Conservation (phyloP, 1,140 invertebrate species). For the Megalopta genalis region DNA sequence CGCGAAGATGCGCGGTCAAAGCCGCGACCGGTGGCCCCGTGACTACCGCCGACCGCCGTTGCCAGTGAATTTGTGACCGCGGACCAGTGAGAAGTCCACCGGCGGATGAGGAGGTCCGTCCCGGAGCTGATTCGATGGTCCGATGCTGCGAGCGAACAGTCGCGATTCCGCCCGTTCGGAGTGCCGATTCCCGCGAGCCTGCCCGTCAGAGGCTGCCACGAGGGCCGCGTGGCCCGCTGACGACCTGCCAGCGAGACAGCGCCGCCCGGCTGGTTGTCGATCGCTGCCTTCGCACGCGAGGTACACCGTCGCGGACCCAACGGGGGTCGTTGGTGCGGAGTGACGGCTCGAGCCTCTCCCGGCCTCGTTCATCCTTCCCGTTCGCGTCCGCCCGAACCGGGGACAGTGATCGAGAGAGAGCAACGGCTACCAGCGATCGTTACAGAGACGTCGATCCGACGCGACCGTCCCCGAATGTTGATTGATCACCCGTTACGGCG, state of each 20-base stretch:
- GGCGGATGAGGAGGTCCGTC: constrained; percentile 5
- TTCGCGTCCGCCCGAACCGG: background rate
- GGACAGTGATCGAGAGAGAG: constrained; percentile 4
- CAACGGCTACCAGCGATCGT: background rate
- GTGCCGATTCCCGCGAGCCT: too few species aligned
- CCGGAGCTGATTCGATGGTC: background rate
- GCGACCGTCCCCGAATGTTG: background rate
- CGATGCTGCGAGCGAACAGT: too few species aligned
- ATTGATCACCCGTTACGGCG: background rate
- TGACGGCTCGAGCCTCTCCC: too few species aligned
- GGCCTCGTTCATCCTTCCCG: background rate
- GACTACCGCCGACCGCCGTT: background rate
- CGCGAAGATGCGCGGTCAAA: constrained; percentile 44
- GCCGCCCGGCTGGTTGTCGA: constrained; percentile 17
- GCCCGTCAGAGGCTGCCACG: too few species aligned
- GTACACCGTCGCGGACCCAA: constrained; percentile 3
- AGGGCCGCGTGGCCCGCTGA: background rate
- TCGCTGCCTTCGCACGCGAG: constrained; percentile 48
- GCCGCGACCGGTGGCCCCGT: constrained; percentile 1
- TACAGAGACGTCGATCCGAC: background rate
- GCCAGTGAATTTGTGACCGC: constrained; percentile 26
- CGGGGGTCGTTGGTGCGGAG: background rate
- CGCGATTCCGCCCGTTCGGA: too few species aligned
- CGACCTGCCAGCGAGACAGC: background rate
- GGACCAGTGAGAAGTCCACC: background rate